Conservation (phyloP, 2,797 vertebrate genomes). For the Sciurus carolinensis region DNA sequence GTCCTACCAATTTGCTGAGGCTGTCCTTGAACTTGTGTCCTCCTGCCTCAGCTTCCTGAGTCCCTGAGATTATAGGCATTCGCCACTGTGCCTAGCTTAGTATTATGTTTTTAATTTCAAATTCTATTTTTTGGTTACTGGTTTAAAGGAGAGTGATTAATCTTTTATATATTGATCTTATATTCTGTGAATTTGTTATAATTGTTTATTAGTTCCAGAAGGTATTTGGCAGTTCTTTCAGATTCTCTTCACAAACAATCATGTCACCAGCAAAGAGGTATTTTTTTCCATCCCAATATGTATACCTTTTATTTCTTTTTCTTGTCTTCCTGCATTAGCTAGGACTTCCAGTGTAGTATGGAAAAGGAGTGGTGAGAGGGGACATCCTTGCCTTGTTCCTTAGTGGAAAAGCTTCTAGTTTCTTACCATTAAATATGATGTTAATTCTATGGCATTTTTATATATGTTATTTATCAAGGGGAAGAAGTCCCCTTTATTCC, state of each 20-base stretch:
- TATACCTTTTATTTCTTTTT: constrained; percentile 45
- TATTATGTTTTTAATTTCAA: constrained; percentile 63
- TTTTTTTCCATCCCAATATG: constrained; percentile 15
- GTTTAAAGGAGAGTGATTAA: constrained; percentile 34
- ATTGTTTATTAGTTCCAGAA: constrained; percentile 24
- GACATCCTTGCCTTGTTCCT: background rate
- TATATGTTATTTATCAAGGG: constrained; percentile 44
- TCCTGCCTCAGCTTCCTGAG: too few species aligned
- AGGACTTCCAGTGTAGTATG: too few species aligned
- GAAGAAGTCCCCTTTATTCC: background rate
- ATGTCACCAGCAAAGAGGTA: background rate
- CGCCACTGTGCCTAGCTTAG: too few species aligned
- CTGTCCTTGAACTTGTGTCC: too few species aligned
- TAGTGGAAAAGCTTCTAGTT: background rate
- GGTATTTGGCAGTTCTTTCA: constrained; percentile 11
- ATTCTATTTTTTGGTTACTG: background rate
- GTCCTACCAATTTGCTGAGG: too few species aligned
- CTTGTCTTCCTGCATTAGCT: background rate
- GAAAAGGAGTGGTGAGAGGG: too few species aligned
- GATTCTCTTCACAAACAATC: constrained; percentile 1
- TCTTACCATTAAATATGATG: constrained; percentile 17
- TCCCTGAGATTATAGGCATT: too few species aligned
- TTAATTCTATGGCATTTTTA: background rate
- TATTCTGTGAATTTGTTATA: constrained; percentile 43
- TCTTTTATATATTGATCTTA: constrained; percentile 16